Evolutionary conservation across 2,797 vertebrate genomes (phyloP).

Genomic region (Morelia viridis): DNA sequence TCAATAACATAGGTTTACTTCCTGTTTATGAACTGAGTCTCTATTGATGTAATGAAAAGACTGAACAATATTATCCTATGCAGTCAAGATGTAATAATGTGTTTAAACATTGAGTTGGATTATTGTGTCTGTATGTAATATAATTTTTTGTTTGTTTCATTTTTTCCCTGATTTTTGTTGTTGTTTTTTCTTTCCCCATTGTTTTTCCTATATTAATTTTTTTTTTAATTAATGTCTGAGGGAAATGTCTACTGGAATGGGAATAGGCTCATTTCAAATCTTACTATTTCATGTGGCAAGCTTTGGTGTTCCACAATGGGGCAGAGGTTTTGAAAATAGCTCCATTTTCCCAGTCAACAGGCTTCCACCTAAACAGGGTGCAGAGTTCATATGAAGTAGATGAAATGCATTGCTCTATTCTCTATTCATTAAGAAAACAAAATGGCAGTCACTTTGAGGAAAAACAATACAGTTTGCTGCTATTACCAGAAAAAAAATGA

Average conservation of each 20-base stretch:
- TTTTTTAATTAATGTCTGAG: no score
- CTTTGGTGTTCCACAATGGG: background rate
- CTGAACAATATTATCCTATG: no score
- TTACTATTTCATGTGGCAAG: background rate
- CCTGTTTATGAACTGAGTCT: no score
- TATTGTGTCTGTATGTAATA: no score
- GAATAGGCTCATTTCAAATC: background rate
- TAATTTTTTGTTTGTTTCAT: background rate
- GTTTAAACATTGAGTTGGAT: no score
- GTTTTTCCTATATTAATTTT: background rate
- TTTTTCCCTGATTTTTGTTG: no score
- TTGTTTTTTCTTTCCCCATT: background rate
- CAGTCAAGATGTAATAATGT: no score
- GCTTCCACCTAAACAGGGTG: background rate
- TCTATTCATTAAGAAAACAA: background rate
- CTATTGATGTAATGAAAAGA: no score
- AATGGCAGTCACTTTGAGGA: background rate
- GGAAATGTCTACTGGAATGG: no score
- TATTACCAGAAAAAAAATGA: slow-evolving; percentile 15
- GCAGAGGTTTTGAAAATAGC: background rate
- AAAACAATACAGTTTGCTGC: background rate
- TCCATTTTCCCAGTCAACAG: background rate
- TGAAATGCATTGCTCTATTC: background rate
- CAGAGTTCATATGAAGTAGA: background rate
- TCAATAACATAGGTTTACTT: no score